Conservation (phyloP, 2,797 vertebrate species). For the Tokudaia tokunoshimensis region DNA sequence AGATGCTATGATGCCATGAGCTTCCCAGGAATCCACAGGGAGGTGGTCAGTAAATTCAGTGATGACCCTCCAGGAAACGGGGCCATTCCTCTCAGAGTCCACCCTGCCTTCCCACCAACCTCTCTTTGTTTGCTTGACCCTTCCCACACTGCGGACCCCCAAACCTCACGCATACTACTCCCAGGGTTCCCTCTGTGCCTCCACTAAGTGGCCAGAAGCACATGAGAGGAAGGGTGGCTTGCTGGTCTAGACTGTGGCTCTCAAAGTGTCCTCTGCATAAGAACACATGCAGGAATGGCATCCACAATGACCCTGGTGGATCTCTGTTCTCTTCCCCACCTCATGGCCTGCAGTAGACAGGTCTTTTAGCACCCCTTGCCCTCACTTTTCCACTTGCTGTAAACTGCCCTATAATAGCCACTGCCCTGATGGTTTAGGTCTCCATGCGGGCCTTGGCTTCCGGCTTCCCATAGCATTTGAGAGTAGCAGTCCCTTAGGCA, state of each 20-base stretch:
- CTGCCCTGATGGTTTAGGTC: background rate
- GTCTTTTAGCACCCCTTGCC: background rate
- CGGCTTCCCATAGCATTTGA: background rate
- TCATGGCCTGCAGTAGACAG: background rate
- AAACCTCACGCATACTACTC: too few relatives aligned
- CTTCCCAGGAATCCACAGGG: fast-evolving
- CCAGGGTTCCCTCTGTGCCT: background rate
- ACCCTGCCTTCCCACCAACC: background rate
- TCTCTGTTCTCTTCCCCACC: background rate
- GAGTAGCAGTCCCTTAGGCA: fast-evolving
- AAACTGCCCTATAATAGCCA: fast-evolving
- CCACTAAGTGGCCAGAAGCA: background rate
- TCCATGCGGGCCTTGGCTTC: background rate
- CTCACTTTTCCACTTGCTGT: background rate
- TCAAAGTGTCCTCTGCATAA: background rate
- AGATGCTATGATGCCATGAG: background rate
- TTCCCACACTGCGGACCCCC: background rate
- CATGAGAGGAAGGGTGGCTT: background rate
- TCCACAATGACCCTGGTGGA: background rate
- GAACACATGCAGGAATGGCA: background rate
- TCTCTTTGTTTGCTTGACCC: background rate
- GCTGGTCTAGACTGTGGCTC: background rate
- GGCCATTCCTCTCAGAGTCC: background rate
- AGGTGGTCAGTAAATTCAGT: background rate
- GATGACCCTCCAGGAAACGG: background rate